Percentiles rank a stretch among this genome's conserved stretches.
phyloP scores from a whole-genome alignment of 2,888 invertebrate genomes.

The Cantharis rustica region DNA sequence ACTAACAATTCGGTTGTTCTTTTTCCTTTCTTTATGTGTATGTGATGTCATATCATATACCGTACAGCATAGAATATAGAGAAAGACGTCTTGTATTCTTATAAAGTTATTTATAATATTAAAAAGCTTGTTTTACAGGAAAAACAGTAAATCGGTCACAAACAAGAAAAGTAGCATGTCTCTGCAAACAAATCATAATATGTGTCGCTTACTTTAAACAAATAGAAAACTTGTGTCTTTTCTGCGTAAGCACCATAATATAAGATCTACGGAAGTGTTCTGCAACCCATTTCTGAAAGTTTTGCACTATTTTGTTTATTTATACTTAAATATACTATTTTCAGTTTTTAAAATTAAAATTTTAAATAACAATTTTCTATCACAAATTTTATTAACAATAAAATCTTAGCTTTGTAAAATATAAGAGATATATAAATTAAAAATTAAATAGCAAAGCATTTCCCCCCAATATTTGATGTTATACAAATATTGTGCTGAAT shows the following conservation, averaged over 20 bases:
- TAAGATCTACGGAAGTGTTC: neutral
- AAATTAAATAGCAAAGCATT: too few relatives aligned
- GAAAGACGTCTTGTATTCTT: neutral
- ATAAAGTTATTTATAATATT: neutral
- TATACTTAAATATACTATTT: too few relatives aligned
- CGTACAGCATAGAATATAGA: neutral
- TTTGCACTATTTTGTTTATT: too few relatives aligned
- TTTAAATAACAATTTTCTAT: too few relatives aligned
- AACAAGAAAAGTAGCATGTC: neutral
- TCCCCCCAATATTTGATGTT: too few relatives aligned
- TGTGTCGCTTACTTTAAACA: neutral
- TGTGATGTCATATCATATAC: neutral
- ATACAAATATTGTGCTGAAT: too few relatives aligned
- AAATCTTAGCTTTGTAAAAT: too few relatives aligned
- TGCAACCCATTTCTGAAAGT: too few relatives aligned
- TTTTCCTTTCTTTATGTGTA: too few relatives aligned
- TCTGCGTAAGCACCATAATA: neutral
- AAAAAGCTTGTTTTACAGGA: neutral
- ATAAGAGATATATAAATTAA: too few relatives aligned
- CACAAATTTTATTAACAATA: too few relatives aligned
- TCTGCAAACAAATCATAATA: neutral
- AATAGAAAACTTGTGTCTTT: neutral
- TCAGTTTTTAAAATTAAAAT: too few relatives aligned
- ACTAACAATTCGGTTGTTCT: neutral
- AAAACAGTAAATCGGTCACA: neutral